A percentile compares a stretch with the other conserved stretches of the same genome.
Conservation (phyloP, 2,888 invertebrate genomes). For the Eulithis testata region DNA sequence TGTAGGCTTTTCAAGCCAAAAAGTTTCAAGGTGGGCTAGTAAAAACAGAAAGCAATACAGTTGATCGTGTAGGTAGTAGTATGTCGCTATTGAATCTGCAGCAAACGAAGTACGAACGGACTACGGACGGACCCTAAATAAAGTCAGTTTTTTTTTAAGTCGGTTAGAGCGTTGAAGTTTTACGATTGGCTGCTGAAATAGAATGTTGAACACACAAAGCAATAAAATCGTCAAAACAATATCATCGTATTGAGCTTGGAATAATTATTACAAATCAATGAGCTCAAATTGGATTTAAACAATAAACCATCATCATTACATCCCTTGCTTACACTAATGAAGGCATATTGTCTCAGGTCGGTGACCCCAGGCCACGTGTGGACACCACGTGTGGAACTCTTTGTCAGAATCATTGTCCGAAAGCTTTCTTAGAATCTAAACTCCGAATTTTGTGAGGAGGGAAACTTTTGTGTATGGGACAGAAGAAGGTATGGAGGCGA, state of each 20-base stretch:
- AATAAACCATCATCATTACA: slow-evolving; percentile 43
- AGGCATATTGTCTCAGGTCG: slow-evolving; percentile 69
- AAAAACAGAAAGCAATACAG: too few species aligned
- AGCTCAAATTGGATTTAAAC: slow-evolving; percentile 40
- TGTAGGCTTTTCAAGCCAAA: too few species aligned
- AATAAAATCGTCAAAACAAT: slow-evolving; percentile 15
- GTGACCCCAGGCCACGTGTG: slow-evolving; percentile 74
- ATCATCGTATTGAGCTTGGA: slow-evolving; percentile 24
- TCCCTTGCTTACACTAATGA: slow-evolving; percentile 47
- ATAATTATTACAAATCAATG: slow-evolving; percentile 22
- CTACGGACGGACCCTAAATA: too few species aligned
- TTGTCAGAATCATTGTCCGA: slow-evolving; percentile 70
- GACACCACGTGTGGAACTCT: slow-evolving; percentile 69
- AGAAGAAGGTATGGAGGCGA: slow-evolving; percentile 43
- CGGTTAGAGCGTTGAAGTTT: too few species aligned
- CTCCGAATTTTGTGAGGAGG: slow-evolving; percentile 70
- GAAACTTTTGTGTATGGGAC: slow-evolving; percentile 51
- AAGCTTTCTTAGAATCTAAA: slow-evolving; percentile 66
- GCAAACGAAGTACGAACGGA: too few species aligned
- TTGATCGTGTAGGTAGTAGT: too few species aligned
- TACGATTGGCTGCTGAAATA: neutral
- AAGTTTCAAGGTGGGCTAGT: too few species aligned
- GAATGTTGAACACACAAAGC: neutral
- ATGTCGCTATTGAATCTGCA: too few species aligned
- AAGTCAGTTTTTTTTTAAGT: too few species aligned